phyloP scores from a whole-genome alignment of 2,888 invertebrate genomes.

The Tetramorium bicarinatum region DNA sequence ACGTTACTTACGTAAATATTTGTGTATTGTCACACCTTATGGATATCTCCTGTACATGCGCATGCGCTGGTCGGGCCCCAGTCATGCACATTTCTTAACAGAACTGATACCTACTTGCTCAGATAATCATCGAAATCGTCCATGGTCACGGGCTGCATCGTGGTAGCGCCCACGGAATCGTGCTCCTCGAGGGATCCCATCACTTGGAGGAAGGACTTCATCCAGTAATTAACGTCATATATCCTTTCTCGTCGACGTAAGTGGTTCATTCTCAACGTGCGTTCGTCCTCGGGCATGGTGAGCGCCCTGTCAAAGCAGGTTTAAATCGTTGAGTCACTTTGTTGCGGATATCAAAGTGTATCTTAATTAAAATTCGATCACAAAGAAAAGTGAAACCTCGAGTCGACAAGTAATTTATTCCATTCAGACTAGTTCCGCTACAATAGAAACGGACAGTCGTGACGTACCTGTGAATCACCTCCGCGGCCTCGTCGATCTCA shows the following conservation, averaged over 20 bases:
- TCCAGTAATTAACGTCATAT: conserved; percentile 96
- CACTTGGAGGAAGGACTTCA: conserved; percentile 94
- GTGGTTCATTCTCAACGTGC: conserved; percentile 95
- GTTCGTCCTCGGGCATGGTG: conserved; percentile 96
- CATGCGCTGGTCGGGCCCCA: conserved; percentile 84
- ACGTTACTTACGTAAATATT: conserved; percentile 12
- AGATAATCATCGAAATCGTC: conserved; percentile 97
- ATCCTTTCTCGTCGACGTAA: conserved; percentile 93
- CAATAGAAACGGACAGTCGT: not conserved
- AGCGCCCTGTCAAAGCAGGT: conserved; percentile 89
- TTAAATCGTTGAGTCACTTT: conserved; percentile 4
- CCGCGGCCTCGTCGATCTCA: conserved; percentile 95
- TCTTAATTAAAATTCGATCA: conserved; percentile 2
- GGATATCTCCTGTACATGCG: conserved; percentile 67
- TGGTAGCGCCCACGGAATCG: conserved; percentile 94
- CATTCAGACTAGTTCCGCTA: not conserved
- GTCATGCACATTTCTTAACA: conserved; percentile 78
- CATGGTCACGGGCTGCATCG: conserved; percentile 96
- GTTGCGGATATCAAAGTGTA: not conserved
- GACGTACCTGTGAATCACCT: conserved; percentile 93
- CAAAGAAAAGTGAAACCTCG: not conserved
- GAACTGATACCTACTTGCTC: conserved; percentile 90
- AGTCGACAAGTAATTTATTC: not conserved
- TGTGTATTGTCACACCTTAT: not conserved
- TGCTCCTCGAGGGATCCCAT: conserved; percentile 94